Base-by-base conservation (phyloP, 1,140 invertebrate species). In the Elysia chlorotica region DNA sequence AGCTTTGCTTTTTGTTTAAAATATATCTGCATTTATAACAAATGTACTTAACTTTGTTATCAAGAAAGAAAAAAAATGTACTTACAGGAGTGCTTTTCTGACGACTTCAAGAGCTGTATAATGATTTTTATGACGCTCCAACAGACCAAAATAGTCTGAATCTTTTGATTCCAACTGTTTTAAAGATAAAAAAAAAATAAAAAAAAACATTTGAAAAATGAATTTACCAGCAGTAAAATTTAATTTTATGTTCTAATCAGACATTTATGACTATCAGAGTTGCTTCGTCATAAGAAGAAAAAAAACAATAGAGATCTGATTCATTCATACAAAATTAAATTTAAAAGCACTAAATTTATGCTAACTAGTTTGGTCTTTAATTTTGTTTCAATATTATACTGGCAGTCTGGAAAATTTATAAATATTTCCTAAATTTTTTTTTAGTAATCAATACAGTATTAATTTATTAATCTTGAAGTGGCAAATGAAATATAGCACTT, bases 81-180 rank as follows among this genome's bases (percentile, higher is more conserved):
- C 89, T 68, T 92, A 89, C 82, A 88, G 85, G 17, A 97, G 90
- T 62, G 89, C 90, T 68, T 91, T 88, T 0, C 91, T 89, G 0
- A 96, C 91, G 36, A 90, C 86, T 25, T 90, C 88, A 83, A 95
- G 91, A 76, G 93, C 93, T 30, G 90, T 89, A 84, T 94, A 93
- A 85, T 97, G 95, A 69, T 93, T 89, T 30, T 92, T 89, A 82
- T 98, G 94, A 81, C 92, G 91, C 71, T 91, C 89, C 0, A 94
- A 73, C 54, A 97, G 89, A 23, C 90, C 89, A 35, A 95, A 92
- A 84, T 93, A 95, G 87, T 97, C 93, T 0, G 94, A 94, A 2
- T 95, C 94, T 73, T 94, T 90, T 75, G 91, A 78, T 67, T 86
- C 81, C 19, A 90, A 74, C 89, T 89, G 71, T n/a, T n/a, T 69